Evolutionary conservation across 2,113 vertebrate genomes (phyloP).

Genomic region (Gadus chalcogrammus): DNA sequence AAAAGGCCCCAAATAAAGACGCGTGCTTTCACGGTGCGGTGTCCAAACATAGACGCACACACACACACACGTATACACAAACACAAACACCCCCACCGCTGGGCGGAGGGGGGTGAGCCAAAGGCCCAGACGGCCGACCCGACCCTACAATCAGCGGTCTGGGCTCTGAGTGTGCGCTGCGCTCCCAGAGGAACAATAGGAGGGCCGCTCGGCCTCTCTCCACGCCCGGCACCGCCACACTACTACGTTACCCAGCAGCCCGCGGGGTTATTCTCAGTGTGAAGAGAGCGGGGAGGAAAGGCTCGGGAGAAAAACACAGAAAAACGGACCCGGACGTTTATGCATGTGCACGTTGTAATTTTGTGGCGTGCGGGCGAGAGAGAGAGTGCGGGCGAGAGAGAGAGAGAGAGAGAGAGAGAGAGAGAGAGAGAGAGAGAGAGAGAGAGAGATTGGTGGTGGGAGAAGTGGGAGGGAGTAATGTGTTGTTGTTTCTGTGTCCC

Average conservation of each 20-base stretch:
- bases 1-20: slow-evolving; percentile 12
- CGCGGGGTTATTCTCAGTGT: slow-evolving; percentile 65
- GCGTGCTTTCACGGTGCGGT: slow-evolving; percentile 58
- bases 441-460: slow-evolving; percentile 28
- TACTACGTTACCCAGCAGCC: slow-evolving; percentile 33
- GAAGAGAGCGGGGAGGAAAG: background rate
- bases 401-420: slow-evolving; percentile 22
- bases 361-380: slow-evolving; percentile 58
- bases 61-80: slow-evolving; percentile 18
- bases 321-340: slow-evolving; percentile 64
- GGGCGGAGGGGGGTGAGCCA: slow-evolving; percentile 60
- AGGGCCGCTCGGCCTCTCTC: slow-evolving; percentile 38
- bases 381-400: slow-evolving; percentile 48
- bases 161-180: slow-evolving; percentile 52
- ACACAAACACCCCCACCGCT: slow-evolving; percentile 33
- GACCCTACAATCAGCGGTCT: slow-evolving; percentile 61
- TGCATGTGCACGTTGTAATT: slow-evolving; percentile 73
- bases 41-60: slow-evolving; percentile 61
- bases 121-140: slow-evolving; percentile 57
- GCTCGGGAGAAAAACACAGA: background rate
- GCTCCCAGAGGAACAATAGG: slow-evolving; percentile 60
- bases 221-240: slow-evolving; percentile 30
- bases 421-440: slow-evolving; percentile 7
- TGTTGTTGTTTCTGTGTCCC: background rate
- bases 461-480: slow-evolving; percentile 19